phyloP scores from a whole-genome alignment of 1,140 invertebrate genomes.

The Halotydeus destructor region DNA sequence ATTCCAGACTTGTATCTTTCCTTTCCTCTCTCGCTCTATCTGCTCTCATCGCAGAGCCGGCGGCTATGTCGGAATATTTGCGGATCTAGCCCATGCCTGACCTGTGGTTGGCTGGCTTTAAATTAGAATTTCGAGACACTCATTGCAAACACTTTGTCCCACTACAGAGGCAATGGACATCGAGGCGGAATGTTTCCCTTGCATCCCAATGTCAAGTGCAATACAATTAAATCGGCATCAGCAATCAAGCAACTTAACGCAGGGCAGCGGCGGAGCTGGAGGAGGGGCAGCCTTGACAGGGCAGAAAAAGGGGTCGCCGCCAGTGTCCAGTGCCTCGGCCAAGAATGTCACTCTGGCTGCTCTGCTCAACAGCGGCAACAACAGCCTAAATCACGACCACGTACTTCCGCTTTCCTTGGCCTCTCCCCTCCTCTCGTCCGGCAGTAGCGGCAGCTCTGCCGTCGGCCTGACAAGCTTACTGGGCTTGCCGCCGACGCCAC shows the following conservation, averaged over 20 bases:
- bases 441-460: not conserved
- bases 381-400: too few relatives aligned
- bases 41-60: too few relatives aligned
- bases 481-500: constrained; percentile 5
- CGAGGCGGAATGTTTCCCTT: constrained; percentile 6
- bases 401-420: too few relatives aligned
- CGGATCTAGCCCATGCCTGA: too few relatives aligned
- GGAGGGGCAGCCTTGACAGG: not conserved
- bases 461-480: not conserved
- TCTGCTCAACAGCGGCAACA: not conserved
- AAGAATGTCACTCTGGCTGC: constrained; percentile 1
- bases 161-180: too few relatives aligned
- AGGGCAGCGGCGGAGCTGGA: not conserved
- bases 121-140: too few relatives aligned
- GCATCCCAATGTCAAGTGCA: constrained; percentile 9
- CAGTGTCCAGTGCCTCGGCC: too few relatives aligned
- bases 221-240: constrained; percentile 4
- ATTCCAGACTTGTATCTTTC: too few relatives aligned
- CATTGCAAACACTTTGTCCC: too few relatives aligned
- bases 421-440: not conserved
- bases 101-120: too few relatives aligned
- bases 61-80: too few relatives aligned
- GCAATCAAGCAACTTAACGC: not conserved
- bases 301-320: not conserved
- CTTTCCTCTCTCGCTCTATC: too few relatives aligned